Base-by-base conservation (phyloP, 2,113 vertebrate species). In the Lampris megalopsis region DNA sequence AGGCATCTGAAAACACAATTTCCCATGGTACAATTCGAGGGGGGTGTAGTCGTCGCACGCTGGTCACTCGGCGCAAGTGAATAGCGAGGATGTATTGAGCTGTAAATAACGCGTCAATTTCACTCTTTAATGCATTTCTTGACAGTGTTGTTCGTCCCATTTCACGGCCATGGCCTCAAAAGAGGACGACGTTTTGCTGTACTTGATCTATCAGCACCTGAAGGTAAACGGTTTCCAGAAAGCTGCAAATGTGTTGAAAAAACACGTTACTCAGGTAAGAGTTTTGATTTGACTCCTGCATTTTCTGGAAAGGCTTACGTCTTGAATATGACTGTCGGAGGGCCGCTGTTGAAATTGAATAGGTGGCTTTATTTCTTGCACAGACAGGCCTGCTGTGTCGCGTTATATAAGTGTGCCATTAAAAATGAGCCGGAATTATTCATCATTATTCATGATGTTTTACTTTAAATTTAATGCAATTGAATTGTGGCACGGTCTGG, bases 221-320 rank as follows among this genome's bases (percentile, higher is more conserved):
- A 86, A 90, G 80, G 61, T 77, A 3, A 77, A 63, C 71, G 92
- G 92, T 35, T 89, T 75, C 86, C 4, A 50, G 1, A 85, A 81
- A n/a, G 92, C 90, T 7, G 92, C 92, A 0, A 68, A 81, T 5
- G 77, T 60, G 71, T 87, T 94, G 81, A 81, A 92, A 10, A 86
- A 90, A 36, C 83, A 92, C 68, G 67, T 92, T 1, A 3, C 50
- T 24, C 83, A 83, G 92, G 92, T 94, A 35, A 86, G 77, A 60
- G 68, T 56, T 68, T 69, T 11, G n/a, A 0, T 4, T 36, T 24
- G 24, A 24, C 24, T 24, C 24, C 24, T 24, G 24, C 24, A 24
- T 24, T 24, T 24, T 24, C 24, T 24, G 24, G 24, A 24, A 24
- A 24, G 24, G 24, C 24, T 24, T 24, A 24, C 24, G 24, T 24